A percentile compares a stretch with the other conserved stretches of the same genome.
Conservation (phyloP, 1,140 invertebrate species). For the Mercenaria mercenaria region DNA sequence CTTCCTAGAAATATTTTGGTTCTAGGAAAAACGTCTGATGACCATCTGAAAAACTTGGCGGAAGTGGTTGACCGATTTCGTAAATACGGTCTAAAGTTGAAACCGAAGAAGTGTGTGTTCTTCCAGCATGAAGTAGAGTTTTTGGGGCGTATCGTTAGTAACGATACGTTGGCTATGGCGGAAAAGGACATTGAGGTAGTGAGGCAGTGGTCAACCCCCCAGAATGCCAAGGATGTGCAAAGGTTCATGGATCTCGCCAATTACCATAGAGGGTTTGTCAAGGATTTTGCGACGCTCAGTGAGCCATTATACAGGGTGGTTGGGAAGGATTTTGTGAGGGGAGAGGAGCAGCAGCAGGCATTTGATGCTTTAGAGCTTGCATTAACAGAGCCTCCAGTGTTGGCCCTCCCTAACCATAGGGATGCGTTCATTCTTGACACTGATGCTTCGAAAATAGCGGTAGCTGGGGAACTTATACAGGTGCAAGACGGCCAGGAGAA, state of each 20-base stretch:
- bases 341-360: neutral
- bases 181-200: neutral
- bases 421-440: slow-evolving; percentile 64
- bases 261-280: slow-evolving; percentile 16
- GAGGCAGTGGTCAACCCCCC: slow-evolving; percentile 35
- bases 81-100: neutral
- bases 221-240: slow-evolving; percentile 36
- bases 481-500: slow-evolving; percentile 65
- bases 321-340: neutral
- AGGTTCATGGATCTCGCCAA: slow-evolving; percentile 45
- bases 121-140: slow-evolving; percentile 39
- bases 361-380: neutral
- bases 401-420: neutral
- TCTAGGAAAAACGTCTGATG: neutral
- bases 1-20: slow-evolving; percentile 28
- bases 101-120: neutral
- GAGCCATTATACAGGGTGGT: neutral
- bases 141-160: slow-evolving; percentile 35
- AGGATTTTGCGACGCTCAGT: neutral
- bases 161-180: slow-evolving; percentile 29
- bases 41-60: neutral
- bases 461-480: slow-evolving; percentile 76
- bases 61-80: neutral
- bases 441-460: slow-evolving; percentile 68
- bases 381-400: neutral